Percentiles rank a stretch among this genome's conserved stretches.
Conservation (phyloP, 2,797 vertebrate genomes). For the Labeo calbasu region DNA sequence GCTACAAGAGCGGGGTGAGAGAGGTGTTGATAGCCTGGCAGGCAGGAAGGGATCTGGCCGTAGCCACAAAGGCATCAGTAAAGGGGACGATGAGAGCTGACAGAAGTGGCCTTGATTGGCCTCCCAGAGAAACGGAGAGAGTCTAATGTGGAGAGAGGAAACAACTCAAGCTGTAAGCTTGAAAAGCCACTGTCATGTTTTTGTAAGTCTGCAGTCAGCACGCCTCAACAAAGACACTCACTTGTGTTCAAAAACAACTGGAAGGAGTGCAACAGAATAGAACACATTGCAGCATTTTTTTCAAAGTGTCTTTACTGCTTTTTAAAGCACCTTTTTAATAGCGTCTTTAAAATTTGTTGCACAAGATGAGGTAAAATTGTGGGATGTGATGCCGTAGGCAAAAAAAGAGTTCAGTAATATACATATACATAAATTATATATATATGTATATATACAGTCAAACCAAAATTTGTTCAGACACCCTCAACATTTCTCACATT, state of each 20-base stretch:
- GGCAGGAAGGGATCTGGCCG: slow-evolving; percentile 31
- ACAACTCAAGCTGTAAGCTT: slow-evolving; percentile 32
- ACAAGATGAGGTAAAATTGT: neutral
- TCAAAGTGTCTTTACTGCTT: neutral
- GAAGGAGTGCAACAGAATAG: neutral
- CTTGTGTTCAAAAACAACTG: neutral
- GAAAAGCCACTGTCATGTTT: slow-evolving; percentile 32
- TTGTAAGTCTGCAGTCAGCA: slow-evolving; percentile 23
- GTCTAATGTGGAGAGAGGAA: slow-evolving; percentile 24
- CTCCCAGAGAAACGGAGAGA: slow-evolving; percentile 39
- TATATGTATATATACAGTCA: no score
- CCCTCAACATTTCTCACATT: no score
- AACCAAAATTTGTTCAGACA: no score
- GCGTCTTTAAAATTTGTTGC: neutral
- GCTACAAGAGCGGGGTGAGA: slow-evolving; percentile 29
- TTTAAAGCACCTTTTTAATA: neutral
- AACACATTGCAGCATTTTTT: slow-evolving; percentile 6
- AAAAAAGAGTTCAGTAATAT: neutral
- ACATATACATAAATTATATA: no score
- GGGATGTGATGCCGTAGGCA: neutral
- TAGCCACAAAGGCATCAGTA: slow-evolving; percentile 32
- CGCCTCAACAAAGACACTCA: slow-evolving; percentile 1
- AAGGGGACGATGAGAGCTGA: slow-evolving; percentile 15
- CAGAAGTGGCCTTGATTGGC: slow-evolving; percentile 40
- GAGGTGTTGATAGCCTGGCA: slow-evolving; percentile 47